A percentile compares a stretch with the other conserved stretches of the same genome.
phyloP scores from a whole-genome alignment of 37 sponge, comb jelly and placozoan species.

The Agelas oroides region DNA sequence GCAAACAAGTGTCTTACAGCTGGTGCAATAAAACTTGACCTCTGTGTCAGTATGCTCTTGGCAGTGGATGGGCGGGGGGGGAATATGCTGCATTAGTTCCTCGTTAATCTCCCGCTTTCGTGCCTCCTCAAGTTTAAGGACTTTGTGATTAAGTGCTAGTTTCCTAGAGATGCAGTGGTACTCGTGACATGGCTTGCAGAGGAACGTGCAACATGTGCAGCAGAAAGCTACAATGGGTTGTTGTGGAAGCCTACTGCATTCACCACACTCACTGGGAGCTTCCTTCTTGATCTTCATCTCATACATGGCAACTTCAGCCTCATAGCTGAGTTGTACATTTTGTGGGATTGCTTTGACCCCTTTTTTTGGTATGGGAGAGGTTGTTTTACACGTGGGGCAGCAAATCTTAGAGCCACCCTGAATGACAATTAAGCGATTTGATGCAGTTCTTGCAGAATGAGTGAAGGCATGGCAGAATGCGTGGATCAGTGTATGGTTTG shows the following conservation, averaged over 20 bases:
- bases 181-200: conserved; percentile 20
- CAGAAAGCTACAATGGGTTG: neutral
- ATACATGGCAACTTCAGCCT: conserved; percentile 30
- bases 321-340: conserved; percentile 1
- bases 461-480: conserved; percentile 58
- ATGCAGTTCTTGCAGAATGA: conserved; percentile 59
- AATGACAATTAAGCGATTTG: neutral
- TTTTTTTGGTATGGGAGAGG: neutral
- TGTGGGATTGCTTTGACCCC: neutral
- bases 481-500: conserved; percentile 43
- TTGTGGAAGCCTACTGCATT: conserved; percentile 9
- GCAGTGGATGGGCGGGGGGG: neutral
- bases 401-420: too few relatives aligned
- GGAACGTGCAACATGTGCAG: conserved; percentile 31
- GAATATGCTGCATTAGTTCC: neutral
- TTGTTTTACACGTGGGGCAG: conserved; percentile 25
- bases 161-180: conserved; percentile 8
- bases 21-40: conserved; percentile 28
- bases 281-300: neutral
- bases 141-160: conserved; percentile 5
- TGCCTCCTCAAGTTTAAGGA: neutral
- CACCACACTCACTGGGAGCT: conserved; percentile 26
- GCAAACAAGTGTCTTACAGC: conserved; percentile 3
- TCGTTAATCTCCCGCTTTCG: neutral
- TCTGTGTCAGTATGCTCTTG: neutral